Base-by-base conservation (phyloP, 2,113 vertebrate species). In the Hippocampus zosterae region DNA sequence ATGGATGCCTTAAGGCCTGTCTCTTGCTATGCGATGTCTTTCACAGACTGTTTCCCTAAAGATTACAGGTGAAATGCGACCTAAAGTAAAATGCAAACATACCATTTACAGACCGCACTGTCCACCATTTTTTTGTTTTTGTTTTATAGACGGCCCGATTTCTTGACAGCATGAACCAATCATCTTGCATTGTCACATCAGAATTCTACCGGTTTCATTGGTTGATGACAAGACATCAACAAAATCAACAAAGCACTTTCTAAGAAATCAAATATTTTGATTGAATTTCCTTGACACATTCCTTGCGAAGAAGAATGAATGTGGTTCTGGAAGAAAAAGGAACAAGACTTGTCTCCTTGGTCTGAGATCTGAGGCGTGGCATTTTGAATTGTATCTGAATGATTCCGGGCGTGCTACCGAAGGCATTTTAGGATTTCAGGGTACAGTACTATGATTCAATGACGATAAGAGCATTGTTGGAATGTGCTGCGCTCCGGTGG, bases 1-100 rank as follows among this genome's bases (percentile, higher is more conserved):
- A 88, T 86, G 78, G 78, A 89, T 91, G 85, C 88, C 79, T 87
- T 0, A 64, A 81, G 86, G 77, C 90, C 70, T 89, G 90, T 90
- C 87, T 91, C 91, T 85, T 89, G 89, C 81, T 87, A 19, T 67
- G 69, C 59, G 60, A 76, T 52, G 67, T 76, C 52, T 71, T 77
- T 71, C 64, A 57, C 69, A 76, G 59, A 68, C 71, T 69, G 74
- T 80, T 81, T 83, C 79, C 79, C 80, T 80, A 72, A 88, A 78
- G 74, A 79, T 55, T 53, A 56, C 68, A 41, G 37, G 70, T 77
- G 76, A 81, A 78, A 79, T 57, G 65, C 21, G 40, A 8, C n/a
- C 23, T 27, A 23, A 29, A 70, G 69, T 63, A 33, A 73, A 69
- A 66, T 48, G 55, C 75, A 82, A 79, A 41, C 68, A 52, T 40